phyloP scores from a whole-genome alignment of 2,888 invertebrate species.

The Caenorhabditis zanzibari region DNA sequence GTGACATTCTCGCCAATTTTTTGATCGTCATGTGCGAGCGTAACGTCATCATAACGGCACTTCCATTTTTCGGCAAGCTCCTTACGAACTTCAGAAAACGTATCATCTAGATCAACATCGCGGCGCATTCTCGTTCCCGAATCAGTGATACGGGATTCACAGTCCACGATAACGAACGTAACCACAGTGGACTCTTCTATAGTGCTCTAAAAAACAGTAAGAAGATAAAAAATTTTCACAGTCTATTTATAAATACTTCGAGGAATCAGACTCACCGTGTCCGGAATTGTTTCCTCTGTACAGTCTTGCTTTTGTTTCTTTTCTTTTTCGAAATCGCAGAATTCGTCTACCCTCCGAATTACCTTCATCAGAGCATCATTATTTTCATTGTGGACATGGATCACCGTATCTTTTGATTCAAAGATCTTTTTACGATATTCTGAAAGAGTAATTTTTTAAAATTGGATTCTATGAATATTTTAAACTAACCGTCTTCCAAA shows the following conservation, averaged over 20 bases:
- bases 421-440: slow-evolving; percentile 15
- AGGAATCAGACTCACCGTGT: neutral
- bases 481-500: slow-evolving; percentile 22
- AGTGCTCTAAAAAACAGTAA: slow-evolving; percentile 12
- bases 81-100: slow-evolving; percentile 19
- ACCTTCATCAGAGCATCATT: slow-evolving; percentile 17
- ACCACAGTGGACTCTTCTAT: neutral
- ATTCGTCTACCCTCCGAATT: neutral
- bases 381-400: neutral
- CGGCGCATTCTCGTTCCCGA: neutral
- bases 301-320: neutral
- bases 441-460: neutral
- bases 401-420: neutral
- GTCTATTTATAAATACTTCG: too few species aligned
- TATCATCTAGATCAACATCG: slow-evolving; percentile 2
- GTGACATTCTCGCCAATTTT: neutral
- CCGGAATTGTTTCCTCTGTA: neutral
- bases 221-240: too few species aligned
- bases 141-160: neutral
- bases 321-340: neutral
- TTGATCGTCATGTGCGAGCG: slow-evolving; percentile 5
- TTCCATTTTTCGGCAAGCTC: slow-evolving; percentile 28
- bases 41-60: slow-evolving; percentile 5
- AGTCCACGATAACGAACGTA: slow-evolving; percentile 34
- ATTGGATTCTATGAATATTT: neutral